Evolutionary conservation across 2,113 vertebrate species (phyloP).

Genomic region (human): DNA sequence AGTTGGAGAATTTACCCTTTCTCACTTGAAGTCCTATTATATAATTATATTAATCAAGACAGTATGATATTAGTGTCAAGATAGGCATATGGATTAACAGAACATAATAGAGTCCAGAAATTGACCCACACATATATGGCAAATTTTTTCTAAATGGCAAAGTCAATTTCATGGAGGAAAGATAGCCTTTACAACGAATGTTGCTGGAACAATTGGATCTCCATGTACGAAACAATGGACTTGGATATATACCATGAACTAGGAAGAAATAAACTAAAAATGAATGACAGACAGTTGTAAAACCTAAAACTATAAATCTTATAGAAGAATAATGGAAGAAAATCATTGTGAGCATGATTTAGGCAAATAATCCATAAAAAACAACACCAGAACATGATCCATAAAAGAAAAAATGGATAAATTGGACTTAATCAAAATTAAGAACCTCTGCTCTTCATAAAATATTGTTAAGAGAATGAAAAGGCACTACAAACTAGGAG

Average conservation of each 20-base stretch:
- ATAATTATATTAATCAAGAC: constrained; percentile 11
- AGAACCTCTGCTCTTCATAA: neutral
- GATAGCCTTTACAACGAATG: neutral
- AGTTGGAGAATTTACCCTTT: neutral
- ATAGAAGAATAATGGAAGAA: neutral
- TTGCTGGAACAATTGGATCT: neutral
- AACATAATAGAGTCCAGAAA: neutral
- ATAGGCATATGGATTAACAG: neutral
- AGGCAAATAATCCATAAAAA: constrained; percentile 5
- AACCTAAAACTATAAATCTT: neutral
- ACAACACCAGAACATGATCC: neutral
- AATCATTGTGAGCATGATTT: neutral
- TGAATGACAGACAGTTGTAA: neutral
- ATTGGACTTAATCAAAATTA: neutral
- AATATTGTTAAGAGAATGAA: neutral
- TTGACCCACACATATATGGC: neutral
- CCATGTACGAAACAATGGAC: neutral
- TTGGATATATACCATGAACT: neutral
- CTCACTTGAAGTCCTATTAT: neutral
- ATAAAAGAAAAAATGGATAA: neutral
- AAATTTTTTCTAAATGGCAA: neutral
- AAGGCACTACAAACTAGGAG: neutral
- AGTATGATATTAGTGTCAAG: neutral
- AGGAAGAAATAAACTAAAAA: neutral
- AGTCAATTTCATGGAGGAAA: neutral